Percentiles rank a stretch among this genome's conserved stretches.
Conservation (phyloP, 2,888 invertebrate genomes). For the Apamea anceps region DNA sequence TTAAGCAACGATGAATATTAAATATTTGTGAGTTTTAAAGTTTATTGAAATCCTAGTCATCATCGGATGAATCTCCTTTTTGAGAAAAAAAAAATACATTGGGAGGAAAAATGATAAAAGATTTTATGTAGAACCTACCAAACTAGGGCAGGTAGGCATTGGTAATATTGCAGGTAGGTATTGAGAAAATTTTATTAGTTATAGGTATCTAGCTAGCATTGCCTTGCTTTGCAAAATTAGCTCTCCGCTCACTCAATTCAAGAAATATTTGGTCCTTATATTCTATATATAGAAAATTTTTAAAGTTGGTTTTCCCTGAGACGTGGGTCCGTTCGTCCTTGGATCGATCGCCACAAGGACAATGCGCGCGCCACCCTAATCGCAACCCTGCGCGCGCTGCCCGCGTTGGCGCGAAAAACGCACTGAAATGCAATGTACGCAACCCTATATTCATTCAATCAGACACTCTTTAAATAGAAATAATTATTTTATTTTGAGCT, state of each 20-base stretch:
- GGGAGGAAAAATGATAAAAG: not conserved
- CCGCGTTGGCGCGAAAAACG: slow-evolving; percentile 62
- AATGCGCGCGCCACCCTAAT: slow-evolving; percentile 81
- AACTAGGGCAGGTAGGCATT: not conserved
- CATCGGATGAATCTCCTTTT: no score
- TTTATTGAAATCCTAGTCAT: no score
- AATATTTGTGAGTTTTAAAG: not conserved
- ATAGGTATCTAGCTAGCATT: not conserved
- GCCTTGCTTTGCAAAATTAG: not conserved
- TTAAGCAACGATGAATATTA: no score
- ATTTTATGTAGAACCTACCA: no score
- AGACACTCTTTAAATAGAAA: not conserved
- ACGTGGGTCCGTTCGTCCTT: slow-evolving; percentile 76
- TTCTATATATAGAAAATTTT: slow-evolving; percentile 2
- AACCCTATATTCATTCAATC: slow-evolving; percentile 20
- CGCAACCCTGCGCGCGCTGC: slow-evolving; percentile 58
- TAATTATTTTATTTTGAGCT: slow-evolving; percentile 1
- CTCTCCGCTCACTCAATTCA: not conserved
- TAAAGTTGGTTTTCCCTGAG: slow-evolving; percentile 42
- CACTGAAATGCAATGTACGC: slow-evolving; percentile 30
- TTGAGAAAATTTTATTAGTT: not conserved
- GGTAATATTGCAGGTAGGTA: no score
- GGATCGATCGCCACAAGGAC: slow-evolving; percentile 87
- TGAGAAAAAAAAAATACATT: not conserved
- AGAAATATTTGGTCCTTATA: no score